Conservation (phyloP, 2,888 invertebrate species). For the Rhamphomyia laevipes region DNA sequence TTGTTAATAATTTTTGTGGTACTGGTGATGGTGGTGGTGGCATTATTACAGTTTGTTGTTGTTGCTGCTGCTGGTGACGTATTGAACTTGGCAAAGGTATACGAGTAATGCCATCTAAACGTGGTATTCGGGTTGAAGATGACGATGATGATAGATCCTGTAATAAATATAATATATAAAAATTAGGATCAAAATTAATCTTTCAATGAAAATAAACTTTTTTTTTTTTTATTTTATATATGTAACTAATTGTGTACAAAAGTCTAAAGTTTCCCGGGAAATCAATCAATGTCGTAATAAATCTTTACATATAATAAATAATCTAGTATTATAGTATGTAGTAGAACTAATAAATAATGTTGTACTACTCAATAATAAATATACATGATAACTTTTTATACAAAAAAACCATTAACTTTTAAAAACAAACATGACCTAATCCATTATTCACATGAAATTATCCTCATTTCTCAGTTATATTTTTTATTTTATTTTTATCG, state of each 20-base stretch:
- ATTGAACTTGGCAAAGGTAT: constrained; percentile 30
- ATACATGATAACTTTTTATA: no score
- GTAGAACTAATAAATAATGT: no score
- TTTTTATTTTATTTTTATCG: no score
- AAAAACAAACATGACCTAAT: no score
- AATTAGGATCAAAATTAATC: not conserved
- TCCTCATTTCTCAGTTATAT: no score
- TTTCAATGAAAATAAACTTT: not conserved
- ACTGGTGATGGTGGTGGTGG: constrained; percentile 13
- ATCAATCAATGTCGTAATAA: no score
- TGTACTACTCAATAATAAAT: no score
- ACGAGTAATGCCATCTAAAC: constrained; percentile 30
- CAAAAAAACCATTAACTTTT: no score
- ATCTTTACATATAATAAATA: no score
- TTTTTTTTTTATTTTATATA: not conserved
- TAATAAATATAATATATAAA: constrained; percentile 14
- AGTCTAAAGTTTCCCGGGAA: no score
- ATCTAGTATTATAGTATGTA: no score
- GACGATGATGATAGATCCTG: constrained; percentile 28
- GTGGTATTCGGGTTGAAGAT: constrained; percentile 26
- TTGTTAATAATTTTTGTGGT: not conserved
- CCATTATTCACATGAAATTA: no score
- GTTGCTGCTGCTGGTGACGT: constrained; percentile 8
- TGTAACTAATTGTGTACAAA: not conserved
- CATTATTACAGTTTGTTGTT: constrained; percentile 3